Base-by-base conservation (phyloP, 2,113 vertebrate genomes). In the Manacus vitellinus region DNA sequence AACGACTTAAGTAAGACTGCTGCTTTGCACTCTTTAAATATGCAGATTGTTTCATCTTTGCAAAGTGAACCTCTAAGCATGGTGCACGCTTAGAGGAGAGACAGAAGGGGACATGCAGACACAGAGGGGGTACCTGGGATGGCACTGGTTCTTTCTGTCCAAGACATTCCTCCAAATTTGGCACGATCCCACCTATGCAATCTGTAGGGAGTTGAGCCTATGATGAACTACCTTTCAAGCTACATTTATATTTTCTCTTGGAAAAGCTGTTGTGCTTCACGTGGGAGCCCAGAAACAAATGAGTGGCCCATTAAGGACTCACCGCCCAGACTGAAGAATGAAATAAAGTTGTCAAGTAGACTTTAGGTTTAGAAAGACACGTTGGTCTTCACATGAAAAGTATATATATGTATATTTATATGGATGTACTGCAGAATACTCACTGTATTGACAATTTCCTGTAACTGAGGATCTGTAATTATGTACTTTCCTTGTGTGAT, bases 401-500 rank as follows among this genome's bases (percentile, higher is more conserved):
- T 23, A 43, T 44, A 22, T 56, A 21, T 31, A 22, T 52, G 2
- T 56, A 1, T 76, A 27, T 84, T n/a, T 72, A 27, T 61, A n/a
- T 47, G 39, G 3, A 5, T 63, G 24, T n/a, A 35, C 30, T 46
- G 37, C 66, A 73, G 9, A 49, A 7, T 46, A 65, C 72, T 94
- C 61, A 43, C 14, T 72, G 58, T 58, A 54, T 6, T 56, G 54
- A 31, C 20, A 70, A 4, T 46, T 79, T 65, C 31, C 12, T 87
- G 52, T 56, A 89, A 54, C 6, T 19, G 59, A 77, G 19, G 27
- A 37, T 86, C 55, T 71, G n/a, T 68, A 46, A n/a, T 43, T 20
- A 18, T 0, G 5, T 35, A 6, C 23, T 73, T 76, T 31, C n/a
- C 1, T 0, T 10, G 8, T 43, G 35, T 49, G 28, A 56, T 4